Percentiles rank a stretch among this genome's conserved stretches.
Evolutionary conservation across 2,113 vertebrate genomes (phyloP).

Genomic region (Vireo altiloquus): DNA sequence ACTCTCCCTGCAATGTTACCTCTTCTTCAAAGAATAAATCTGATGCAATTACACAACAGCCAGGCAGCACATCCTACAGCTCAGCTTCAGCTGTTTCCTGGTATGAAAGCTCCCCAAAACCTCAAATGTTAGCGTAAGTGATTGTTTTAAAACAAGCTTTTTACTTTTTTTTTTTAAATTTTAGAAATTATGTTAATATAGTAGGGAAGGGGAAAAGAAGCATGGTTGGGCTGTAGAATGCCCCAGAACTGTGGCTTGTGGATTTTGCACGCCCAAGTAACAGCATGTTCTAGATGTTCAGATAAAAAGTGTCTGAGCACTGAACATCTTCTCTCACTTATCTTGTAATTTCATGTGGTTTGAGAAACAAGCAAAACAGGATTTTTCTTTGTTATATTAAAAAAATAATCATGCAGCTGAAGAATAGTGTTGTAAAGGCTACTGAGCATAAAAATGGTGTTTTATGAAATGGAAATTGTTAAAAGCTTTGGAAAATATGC

Average conservation of each 20-base stretch:
- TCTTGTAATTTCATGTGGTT: background rate
- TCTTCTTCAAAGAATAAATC: constrained; percentile 72
- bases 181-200: background rate
- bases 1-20: constrained; percentile 73
- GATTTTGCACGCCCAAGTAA: background rate
- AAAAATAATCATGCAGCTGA: background rate
- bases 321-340: background rate
- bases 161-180: no score
- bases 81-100: constrained; percentile 76
- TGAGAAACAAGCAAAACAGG: background rate
- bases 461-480: background rate
- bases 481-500: background rate
- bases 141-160: background rate
- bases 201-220: background rate
- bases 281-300: background rate
- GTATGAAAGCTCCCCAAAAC: constrained; percentile 87
- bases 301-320: background rate
- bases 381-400: background rate
- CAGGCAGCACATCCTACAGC: constrained; percentile 63
- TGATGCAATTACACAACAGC: constrained; percentile 77
- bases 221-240: background rate
- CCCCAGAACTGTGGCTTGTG: background rate
- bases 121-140: constrained; percentile 93
- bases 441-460: background rate
- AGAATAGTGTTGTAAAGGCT: background rate